phyloP scores from a whole-genome alignment of 2,888 invertebrate species.

The Phytoseiulus persimilis region DNA sequence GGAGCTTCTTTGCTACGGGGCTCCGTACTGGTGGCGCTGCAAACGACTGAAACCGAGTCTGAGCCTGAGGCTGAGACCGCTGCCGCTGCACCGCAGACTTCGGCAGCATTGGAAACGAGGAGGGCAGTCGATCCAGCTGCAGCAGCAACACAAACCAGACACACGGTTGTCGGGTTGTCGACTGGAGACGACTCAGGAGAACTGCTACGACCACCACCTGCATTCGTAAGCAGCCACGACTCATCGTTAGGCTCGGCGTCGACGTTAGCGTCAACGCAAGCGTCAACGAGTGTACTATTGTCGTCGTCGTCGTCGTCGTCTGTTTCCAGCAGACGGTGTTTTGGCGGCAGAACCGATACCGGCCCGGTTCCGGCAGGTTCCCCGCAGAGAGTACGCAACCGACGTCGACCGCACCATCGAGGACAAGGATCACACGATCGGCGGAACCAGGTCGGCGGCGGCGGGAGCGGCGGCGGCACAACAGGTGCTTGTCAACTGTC shows the following conservation, averaged over 20 bases:
- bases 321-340: neutral
- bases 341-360: neutral
- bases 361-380: neutral
- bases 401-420: neutral
- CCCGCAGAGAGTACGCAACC: neutral
- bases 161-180: neutral
- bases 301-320: neutral
- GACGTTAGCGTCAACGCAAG: no score
- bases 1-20: slow-evolving; percentile 33
- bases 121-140: slow-evolving; percentile 11
- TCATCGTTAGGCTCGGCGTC: neutral
- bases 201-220: neutral
- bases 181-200: neutral
- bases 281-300: neutral
- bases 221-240: neutral
- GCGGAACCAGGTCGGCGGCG: no score
- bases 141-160: slow-evolving; percentile 10
- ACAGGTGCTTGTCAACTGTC: neutral
- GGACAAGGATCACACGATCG: neutral
- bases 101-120: slow-evolving; percentile 24
- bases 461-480: neutral
- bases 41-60: neutral
- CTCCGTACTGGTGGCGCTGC: slow-evolving; percentile 36
- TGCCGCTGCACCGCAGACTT: slow-evolving; percentile 13
- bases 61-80: neutral